Evolutionary conservation across 2,797 vertebrate species (phyloP).

Genomic region (Danio jaintianensis): DNA sequence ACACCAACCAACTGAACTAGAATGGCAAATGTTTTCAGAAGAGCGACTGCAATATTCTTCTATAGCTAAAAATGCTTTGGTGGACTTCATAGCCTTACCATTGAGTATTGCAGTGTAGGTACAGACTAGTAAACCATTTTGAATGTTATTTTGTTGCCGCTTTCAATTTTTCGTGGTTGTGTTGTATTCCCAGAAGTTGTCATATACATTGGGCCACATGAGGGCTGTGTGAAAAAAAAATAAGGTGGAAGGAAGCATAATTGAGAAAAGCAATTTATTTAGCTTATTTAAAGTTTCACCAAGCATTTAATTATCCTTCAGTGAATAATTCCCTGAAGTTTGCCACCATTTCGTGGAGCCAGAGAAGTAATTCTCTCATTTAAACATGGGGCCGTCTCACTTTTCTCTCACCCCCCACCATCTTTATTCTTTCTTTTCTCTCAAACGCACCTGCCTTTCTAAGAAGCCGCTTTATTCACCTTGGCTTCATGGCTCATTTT

Average conservation of each 20-base stretch:
- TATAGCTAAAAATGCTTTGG: too few species aligned
- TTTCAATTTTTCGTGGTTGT: not conserved
- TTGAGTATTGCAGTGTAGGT: not conserved
- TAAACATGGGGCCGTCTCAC: constrained; percentile 67
- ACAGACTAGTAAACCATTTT: not conserved
- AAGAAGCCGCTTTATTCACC: constrained; percentile 68
- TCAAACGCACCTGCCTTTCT: constrained; percentile 18
- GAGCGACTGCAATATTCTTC: too few species aligned
- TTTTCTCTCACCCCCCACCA: constrained; percentile 56
- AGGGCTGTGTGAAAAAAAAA: not conserved
- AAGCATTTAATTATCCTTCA: constrained; percentile 77
- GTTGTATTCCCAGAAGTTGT: not conserved
- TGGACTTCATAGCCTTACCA: too few species aligned
- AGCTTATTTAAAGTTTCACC: constrained; percentile 78
- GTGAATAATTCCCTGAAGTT: constrained; percentile 75
- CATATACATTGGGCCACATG: constrained; percentile 21
- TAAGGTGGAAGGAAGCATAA: constrained; percentile 67
- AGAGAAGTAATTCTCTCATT: constrained; percentile 71
- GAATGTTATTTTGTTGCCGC: not conserved
- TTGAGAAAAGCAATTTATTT: constrained; percentile 82
- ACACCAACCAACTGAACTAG: too few species aligned
- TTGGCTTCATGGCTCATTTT: constrained; percentile 68
- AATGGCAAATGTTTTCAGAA: too few species aligned
- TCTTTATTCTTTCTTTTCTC: constrained; percentile 36
- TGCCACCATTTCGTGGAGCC: constrained; percentile 67